Conservation (phyloP, 2,888 invertebrate genomes). For the Stenoptilia bipunctidactyla region DNA sequence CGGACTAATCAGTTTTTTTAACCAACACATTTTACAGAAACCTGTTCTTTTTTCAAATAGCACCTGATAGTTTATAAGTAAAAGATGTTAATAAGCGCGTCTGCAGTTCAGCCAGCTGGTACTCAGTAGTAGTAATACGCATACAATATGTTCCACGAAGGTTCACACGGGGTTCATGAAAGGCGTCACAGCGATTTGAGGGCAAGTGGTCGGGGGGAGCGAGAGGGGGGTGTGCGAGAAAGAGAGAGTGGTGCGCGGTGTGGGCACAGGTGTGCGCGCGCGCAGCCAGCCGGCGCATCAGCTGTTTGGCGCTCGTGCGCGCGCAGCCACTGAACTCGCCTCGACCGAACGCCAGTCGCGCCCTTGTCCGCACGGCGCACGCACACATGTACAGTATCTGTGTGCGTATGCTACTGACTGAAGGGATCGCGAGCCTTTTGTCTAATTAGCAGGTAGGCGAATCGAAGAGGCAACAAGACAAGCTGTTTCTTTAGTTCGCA, state of each 20-base stretch:
- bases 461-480: no score
- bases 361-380: conserved; percentile 20
- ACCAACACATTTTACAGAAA: background rate
- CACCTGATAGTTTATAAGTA: background rate
- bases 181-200: conserved; percentile 39
- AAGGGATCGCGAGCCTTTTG: conserved; percentile 55
- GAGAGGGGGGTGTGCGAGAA: conserved; percentile 49
- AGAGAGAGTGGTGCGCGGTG: conserved; percentile 4
- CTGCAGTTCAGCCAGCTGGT: background rate
- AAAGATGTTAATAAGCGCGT: background rate
- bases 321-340: conserved; percentile 33
- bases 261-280: conserved; percentile 56
- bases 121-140: background rate
- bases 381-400: no score
- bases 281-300: conserved; percentile 46
- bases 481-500: no score
- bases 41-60: background rate
- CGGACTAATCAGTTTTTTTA: background rate
- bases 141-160: background rate
- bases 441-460: conserved; percentile 64
- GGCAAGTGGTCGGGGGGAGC: conserved; percentile 37
- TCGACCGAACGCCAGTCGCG: conserved; percentile 39
- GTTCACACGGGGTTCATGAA: conserved; percentile 30
- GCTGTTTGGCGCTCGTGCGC: conserved; percentile 55
- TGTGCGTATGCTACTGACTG: conserved; percentile 54